Evolutionary conservation across 2,113 vertebrate species (phyloP).

Genomic region (Rafetus swinhoei): DNA sequence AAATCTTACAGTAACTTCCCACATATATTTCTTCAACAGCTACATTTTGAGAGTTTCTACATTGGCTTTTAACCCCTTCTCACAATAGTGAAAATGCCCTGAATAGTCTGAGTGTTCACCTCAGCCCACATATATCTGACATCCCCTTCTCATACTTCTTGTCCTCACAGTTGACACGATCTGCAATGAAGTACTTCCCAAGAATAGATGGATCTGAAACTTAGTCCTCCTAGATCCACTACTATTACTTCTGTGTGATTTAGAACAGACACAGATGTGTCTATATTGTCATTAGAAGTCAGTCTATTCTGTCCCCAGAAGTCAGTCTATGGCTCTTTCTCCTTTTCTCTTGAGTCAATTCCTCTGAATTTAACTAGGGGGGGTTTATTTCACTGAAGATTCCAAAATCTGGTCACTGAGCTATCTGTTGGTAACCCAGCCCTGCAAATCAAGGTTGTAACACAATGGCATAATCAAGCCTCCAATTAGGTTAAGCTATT

Average conservation of each 20-base stretch:
- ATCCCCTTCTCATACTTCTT: accelerated
- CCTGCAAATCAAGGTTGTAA: not conserved
- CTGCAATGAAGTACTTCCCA: not conserved
- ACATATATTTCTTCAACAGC: not conserved
- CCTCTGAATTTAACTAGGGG: not conserved
- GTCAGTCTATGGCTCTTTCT: slow-evolving; percentile 7
- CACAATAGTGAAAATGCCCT: accelerated
- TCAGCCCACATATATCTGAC: not conserved
- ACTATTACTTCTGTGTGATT: not conserved
- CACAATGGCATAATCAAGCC: not conserved
- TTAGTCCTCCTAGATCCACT: not conserved
- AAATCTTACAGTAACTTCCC: not conserved
- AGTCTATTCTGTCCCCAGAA: not conserved
- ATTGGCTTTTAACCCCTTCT: accelerated
- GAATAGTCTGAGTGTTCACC: accelerated
- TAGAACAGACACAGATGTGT: not conserved
- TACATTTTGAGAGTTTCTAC: not conserved
- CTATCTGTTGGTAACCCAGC: not conserved
- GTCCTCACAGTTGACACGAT: not conserved
- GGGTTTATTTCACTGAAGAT: not conserved
- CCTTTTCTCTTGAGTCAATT: not conserved
- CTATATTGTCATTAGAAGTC: not conserved
- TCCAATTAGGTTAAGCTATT: not conserved
- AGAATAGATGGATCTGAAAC: not conserved
- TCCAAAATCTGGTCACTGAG: not conserved